phyloP scores from a whole-genome alignment of 2,113 vertebrate species.

The Tupaia tana region DNA sequence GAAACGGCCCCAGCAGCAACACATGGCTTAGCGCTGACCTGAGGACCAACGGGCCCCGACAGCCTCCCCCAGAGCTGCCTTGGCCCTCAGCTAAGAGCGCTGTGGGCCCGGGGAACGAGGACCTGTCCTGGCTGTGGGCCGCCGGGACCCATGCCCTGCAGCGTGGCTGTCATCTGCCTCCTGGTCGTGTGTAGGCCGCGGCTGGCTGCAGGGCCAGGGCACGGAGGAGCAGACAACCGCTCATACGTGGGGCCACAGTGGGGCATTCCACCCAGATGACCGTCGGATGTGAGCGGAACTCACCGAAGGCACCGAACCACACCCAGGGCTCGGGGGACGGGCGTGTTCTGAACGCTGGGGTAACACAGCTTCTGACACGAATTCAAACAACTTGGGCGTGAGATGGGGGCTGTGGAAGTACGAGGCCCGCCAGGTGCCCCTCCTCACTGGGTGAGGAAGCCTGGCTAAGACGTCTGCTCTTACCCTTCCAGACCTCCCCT shows the following conservation, averaged over 20 bases:
- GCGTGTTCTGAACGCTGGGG: background rate
- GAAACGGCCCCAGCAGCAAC: constrained; percentile 26
- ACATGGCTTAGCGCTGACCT: background rate
- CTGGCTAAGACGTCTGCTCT: background rate
- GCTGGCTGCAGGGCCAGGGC: background rate
- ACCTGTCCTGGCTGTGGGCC: rapidly evolving
- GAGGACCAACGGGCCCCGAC: no score
- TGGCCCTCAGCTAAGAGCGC: constrained; percentile 17
- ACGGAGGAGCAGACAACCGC: no score
- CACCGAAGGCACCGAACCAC: no score
- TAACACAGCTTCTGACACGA: background rate
- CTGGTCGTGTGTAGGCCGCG: rapidly evolving
- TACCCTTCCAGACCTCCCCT: no score
- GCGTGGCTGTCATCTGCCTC: background rate
- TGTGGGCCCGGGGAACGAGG: background rate
- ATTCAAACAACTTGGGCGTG: background rate
- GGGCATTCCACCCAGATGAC: no score
- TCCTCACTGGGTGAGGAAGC: background rate
- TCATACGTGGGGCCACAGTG: no score
- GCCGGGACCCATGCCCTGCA: background rate
- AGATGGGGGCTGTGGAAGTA: no score
- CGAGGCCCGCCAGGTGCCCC: rapidly evolving
- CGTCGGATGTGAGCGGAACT: no score
- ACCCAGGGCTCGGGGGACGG: no score
- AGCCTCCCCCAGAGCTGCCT: no score